Base-by-base conservation (phyloP, 2,888 invertebrate genomes). In the Acrobasis consociella region DNA sequence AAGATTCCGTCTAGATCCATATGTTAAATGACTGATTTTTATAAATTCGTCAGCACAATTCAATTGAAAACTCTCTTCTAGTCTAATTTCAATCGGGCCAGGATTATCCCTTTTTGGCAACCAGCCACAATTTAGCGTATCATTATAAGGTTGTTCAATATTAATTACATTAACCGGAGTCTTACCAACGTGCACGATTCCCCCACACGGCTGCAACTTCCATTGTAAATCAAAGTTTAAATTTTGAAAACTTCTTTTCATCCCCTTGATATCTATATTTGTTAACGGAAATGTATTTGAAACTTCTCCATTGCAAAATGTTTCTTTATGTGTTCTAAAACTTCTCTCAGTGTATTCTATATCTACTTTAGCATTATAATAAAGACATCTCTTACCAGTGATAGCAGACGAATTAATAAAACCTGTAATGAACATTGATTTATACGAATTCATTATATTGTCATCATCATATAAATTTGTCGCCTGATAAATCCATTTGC, bases 51-150 rank as follows among this genome's bases (percentile, higher is more conserved):
- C 74, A n/a, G 72, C 67, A 67, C 88, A 88, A 49, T 77, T 74
- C 39, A 81, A 74, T 42, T 72, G 65, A 65, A 89, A 89, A 2
- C 69, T 62, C 2, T 87, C 87, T 64, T 81, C 77, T 58, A 86
- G 68, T 67, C 76, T 81, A 60, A 93, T 79, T 75, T 89, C 81
- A 50, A 93, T 67, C 67, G 52, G 13, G 2, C 7, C 22, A 22
- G 31, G 31, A 31, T 11, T 1, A 7, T 52, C 31, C 13, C 22
- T 2, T 3, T 31, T 31, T 13, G 37, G 11, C 11, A 31, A 75
- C 97, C 97, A 98, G 0, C 93, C 93, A 82, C 98, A 99, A 73
- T 96, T 94, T 13, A 95, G 73, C 0, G 91, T 82, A 11, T 87
- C 85, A 1, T 81, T 74, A 58, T 86, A 71, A 71, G 88, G 89